Percentiles rank a stretch among this genome's conserved stretches.
phyloP scores from a whole-genome alignment of 1,140 invertebrate genomes.

The Tigriopus japonicus region DNA sequence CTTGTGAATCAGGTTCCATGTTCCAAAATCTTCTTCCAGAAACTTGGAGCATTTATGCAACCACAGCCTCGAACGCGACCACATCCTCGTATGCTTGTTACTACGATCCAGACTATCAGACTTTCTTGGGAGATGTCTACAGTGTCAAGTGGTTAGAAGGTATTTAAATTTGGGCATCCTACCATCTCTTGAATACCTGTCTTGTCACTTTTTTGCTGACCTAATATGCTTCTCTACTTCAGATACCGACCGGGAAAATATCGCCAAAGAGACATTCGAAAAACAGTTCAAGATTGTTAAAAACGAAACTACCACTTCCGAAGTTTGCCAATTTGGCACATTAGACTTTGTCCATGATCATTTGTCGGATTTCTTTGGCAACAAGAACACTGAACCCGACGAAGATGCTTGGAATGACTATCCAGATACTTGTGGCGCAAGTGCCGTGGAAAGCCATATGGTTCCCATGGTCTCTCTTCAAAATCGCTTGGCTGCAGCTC shows the following conservation, averaged over 20 bases:
- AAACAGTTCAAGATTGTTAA: constrained; percentile 37
- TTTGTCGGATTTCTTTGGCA: constrained; percentile 11
- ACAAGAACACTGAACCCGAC: not conserved
- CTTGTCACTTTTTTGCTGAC: not conserved
- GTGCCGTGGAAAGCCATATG: not conserved
- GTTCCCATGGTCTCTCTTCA: not conserved
- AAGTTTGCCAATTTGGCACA: constrained; percentile 26
- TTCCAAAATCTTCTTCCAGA: constrained; percentile 26
- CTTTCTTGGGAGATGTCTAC: constrained; percentile 40
- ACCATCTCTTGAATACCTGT: not conserved
- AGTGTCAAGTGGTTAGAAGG: constrained; percentile 48
- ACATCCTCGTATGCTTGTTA: constrained; percentile 43
- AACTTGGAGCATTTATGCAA: constrained; percentile 34
- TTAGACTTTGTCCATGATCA: constrained; percentile 1
- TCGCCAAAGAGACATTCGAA: constrained; percentile 32
- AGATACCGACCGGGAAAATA: constrained; percentile 27
- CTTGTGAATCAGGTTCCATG: constrained; percentile 47
- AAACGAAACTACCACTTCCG: constrained; percentile 37
- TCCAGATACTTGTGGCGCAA: not conserved
- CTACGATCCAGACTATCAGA: constrained; percentile 30
- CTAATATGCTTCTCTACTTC: not conserved
- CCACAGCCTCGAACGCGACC: constrained; percentile 40
- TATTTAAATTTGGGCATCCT: constrained; percentile 22
- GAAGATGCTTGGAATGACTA: not conserved
- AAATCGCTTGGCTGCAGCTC: not conserved